A percentile compares a stretch with the other conserved stretches of the same genome.
Conservation (phyloP, 1,140 invertebrate species). For the Drosophila grimshawi region DNA sequence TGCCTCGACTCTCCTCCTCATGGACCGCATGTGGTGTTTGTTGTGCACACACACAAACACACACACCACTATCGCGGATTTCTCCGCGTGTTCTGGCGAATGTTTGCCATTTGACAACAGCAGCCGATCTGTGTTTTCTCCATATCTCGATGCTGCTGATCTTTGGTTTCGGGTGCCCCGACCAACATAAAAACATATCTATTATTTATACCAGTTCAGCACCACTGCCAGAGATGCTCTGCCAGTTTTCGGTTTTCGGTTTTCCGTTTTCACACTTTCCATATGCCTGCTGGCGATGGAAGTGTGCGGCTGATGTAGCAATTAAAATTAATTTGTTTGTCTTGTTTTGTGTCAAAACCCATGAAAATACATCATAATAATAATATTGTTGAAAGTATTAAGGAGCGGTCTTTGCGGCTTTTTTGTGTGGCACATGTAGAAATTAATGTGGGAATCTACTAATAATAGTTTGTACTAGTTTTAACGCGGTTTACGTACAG, state of each 20-base stretch:
- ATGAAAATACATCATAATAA: conserved; percentile 73
- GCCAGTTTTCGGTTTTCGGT: conserved; percentile 63
- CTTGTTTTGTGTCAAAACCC: conserved; percentile 76
- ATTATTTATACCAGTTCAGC: conserved; percentile 70
- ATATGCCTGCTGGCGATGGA: conserved; percentile 39
- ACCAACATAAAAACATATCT: conserved; percentile 59
- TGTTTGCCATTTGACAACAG: conserved; percentile 66
- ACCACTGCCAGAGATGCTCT: conserved; percentile 48
- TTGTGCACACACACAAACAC: conserved; percentile 69
- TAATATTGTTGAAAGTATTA: conserved; percentile 57
- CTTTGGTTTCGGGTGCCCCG: conserved; percentile 45
- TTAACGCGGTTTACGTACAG: not conserved
- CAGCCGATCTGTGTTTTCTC: conserved; percentile 37
- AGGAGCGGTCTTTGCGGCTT: conserved; percentile 36
- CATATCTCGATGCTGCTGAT: conserved; percentile 55
- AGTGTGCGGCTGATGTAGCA: conserved; percentile 59
- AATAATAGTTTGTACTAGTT: not conserved
- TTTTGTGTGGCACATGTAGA: not conserved
- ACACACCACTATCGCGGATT: conserved; percentile 35
- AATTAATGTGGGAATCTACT: not conserved
- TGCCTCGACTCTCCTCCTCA: not conserved
- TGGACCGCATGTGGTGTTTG: conserved; percentile 79
- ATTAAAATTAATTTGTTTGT: conserved; percentile 81
- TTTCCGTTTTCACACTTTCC: conserved; percentile 78
- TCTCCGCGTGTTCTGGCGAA: conserved; percentile 61